phyloP scores from a whole-genome alignment of 2,113 vertebrate genomes.

The Microcebus ravelobensis region DNA sequence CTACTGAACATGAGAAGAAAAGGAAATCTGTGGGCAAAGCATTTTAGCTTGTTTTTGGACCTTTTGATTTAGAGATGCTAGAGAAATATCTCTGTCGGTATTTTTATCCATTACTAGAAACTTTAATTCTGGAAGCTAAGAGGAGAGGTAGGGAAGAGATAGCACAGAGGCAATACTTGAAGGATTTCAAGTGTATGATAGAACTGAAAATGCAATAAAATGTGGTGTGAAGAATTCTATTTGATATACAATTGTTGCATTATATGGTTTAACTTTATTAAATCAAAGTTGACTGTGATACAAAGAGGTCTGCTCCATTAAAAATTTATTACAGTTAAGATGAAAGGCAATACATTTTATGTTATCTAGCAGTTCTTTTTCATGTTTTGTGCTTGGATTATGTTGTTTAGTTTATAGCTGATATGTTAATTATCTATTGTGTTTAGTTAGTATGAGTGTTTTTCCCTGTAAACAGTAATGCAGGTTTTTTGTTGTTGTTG shows the following conservation, averaged over 20 bases:
- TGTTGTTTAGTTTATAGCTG: conserved; percentile 42
- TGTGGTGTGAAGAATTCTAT: background rate
- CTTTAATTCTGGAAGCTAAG: background rate
- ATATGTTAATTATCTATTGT: conserved; percentile 32
- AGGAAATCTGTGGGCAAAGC: background rate
- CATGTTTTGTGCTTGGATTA: conserved; percentile 45
- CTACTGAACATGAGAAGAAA: background rate
- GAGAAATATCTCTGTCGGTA: background rate
- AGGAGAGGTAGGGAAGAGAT: background rate
- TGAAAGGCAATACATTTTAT: conserved; percentile 45
- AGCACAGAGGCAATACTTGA: background rate
- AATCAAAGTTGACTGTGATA: conserved; percentile 47
- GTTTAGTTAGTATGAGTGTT: conserved; percentile 28
- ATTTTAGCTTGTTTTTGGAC: background rate
- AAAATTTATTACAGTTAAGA: conserved; percentile 55
- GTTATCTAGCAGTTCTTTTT: background rate
- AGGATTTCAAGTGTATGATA: background rate
- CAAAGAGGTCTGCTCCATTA: conserved; percentile 33
- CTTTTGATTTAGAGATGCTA: background rate
- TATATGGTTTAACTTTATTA: conserved; percentile 4
- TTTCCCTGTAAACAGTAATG: background rate
- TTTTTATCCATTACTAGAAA: background rate
- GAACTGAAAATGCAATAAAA: background rate
- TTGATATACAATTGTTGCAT: background rate
- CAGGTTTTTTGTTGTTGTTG: background rate